Percentiles rank a stretch among this genome's conserved stretches.
Conservation (phyloP, 2,113 vertebrate genomes). For the Brienomyrus brachyistius region DNA sequence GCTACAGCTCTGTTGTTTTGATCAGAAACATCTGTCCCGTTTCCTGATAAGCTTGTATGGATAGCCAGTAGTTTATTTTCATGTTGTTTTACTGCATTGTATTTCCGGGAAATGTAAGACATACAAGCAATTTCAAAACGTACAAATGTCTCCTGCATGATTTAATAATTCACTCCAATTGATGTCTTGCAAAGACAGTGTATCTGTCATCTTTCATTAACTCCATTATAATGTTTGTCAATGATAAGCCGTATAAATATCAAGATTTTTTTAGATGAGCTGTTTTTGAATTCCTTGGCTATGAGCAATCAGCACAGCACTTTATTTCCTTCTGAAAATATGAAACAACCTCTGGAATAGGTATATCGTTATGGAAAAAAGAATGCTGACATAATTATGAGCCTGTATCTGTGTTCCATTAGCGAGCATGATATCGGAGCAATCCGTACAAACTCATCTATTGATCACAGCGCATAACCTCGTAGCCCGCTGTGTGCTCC, state of each 20-base stretch:
- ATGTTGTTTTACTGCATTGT: too few species aligned
- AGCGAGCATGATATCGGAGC: conserved; percentile 18
- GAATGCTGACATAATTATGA: conserved; percentile 19
- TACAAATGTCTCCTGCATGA: neutral
- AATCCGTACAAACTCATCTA: conserved; percentile 26
- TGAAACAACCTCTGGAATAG: neutral
- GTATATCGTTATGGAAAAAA: neutral
- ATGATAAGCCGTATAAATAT: neutral
- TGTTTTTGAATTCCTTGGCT: neutral
- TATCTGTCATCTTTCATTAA: neutral
- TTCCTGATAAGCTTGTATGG: too few species aligned
- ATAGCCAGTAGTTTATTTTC: too few species aligned
- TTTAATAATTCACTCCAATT: neutral
- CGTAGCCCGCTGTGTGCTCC: conserved; percentile 1
- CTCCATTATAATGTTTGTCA: neutral
- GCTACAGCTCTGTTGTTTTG: neutral
- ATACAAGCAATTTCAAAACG: neutral
- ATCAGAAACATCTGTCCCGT: neutral
- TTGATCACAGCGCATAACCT: conserved; percentile 25
- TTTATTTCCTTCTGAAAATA: neutral
- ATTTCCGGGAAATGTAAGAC: neutral
- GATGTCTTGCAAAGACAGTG: neutral
- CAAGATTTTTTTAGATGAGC: neutral
- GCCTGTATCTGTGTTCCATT: conserved; percentile 20
- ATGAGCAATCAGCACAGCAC: neutral